These are phyloP conservation scores for Pedicia rivosa DNA, from an alignment of 2,888 invertebrate genomes.

Conservation along the genomic window DNA sequence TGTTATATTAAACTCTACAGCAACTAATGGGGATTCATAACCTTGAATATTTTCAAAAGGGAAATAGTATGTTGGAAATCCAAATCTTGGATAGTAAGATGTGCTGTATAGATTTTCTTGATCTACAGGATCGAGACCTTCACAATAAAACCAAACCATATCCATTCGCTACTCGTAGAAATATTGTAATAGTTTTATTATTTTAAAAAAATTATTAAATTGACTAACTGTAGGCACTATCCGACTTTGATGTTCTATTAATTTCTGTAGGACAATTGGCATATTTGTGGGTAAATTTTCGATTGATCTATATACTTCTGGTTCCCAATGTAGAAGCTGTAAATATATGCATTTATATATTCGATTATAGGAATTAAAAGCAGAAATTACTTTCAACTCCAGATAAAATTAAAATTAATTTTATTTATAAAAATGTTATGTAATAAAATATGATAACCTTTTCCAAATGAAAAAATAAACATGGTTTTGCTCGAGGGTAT, in stretches of 20 bases:
- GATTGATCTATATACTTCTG: constrained; percentile 52
- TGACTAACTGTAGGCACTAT: no score
- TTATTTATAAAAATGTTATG: no score
- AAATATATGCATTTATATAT: no score
- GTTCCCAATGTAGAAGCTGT: constrained; percentile 8
- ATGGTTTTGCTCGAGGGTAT: constrained; percentile 74
- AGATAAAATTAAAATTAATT: no score
- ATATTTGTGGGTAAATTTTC: constrained; percentile 52
- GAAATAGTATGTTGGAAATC: constrained; percentile 73
- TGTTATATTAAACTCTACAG: constrained; percentile 71
- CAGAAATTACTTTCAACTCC: no score
- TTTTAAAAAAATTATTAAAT: no score
- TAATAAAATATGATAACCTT: no score
- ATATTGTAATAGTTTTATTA: no score
- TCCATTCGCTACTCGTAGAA: constrained; percentile 34
- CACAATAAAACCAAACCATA: constrained; percentile 83
- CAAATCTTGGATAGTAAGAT: constrained; percentile 67
- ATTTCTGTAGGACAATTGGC: constrained; percentile 61
- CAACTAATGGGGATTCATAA: constrained; percentile 78
- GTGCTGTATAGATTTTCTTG: constrained; percentile 87
- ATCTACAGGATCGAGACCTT: constrained; percentile 88
- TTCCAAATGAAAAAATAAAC: constrained; percentile 93
- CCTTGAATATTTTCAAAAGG: constrained; percentile 74
- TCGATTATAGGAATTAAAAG: no score
- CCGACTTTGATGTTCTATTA: no score